Conservation (phyloP, 2,113 vertebrate species). For the Tamias sibiricus region DNA sequence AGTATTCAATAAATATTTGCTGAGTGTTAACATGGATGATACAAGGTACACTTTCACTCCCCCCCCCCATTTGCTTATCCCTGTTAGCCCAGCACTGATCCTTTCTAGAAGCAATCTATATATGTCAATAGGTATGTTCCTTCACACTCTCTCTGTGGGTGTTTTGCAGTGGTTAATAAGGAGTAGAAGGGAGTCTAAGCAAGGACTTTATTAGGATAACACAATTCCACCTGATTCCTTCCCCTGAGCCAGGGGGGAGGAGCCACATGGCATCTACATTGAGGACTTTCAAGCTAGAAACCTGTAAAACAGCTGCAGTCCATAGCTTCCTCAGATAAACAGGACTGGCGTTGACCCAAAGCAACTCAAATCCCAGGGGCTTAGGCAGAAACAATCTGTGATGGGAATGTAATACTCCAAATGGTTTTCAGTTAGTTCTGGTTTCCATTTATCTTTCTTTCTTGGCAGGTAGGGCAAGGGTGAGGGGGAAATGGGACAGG, state of each 20-base stretch:
- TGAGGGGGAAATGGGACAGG: conserved; percentile 65
- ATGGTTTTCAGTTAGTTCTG: conserved; percentile 63
- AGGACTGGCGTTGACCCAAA: conserved; percentile 35
- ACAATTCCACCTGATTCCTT: not conserved
- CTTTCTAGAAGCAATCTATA: not conserved
- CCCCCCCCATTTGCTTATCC: not conserved
- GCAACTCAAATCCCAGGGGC: conserved; percentile 40
- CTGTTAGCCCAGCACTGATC: not conserved
- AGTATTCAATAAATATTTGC: not conserved
- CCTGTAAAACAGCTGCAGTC: conserved; percentile 36
- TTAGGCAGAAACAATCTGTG: not conserved
- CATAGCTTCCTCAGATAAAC: conserved; percentile 19
- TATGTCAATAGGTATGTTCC: not conserved
- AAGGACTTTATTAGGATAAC: not conserved
- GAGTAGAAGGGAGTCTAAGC: not conserved
- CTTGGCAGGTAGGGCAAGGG: conserved; percentile 69
- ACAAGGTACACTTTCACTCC: not conserved
- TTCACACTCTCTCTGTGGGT: not conserved
- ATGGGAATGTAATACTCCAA: conserved; percentile 51
- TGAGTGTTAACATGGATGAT: not conserved
- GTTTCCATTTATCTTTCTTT: conserved; percentile 69
- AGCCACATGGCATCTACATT: not conserved
- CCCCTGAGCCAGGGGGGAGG: not conserved
- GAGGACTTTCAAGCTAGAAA: conserved; percentile 41
- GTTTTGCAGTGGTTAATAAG: not conserved